Conservation (phyloP, 1,140 invertebrate genomes). For the Venturia canescens region DNA sequence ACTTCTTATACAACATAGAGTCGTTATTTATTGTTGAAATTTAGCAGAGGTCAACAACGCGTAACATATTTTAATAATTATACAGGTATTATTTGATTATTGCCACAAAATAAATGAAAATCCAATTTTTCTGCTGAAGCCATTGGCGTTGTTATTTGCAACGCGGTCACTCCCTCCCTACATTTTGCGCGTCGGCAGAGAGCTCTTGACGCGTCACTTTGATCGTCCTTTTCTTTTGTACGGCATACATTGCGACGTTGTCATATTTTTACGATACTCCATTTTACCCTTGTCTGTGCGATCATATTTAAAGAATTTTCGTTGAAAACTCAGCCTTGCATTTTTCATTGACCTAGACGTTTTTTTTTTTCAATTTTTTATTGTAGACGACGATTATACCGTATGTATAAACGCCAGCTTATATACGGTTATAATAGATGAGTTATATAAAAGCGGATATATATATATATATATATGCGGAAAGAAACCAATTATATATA, state of each 20-base stretch:
- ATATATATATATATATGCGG: no score
- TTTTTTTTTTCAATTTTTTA: no score
- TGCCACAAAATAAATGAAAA: not conserved
- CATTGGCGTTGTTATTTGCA: constrained; percentile 36
- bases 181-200: constrained; percentile 31
- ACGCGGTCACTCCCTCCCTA: constrained; percentile 40
- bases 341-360: no score
- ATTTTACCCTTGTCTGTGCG: no score
- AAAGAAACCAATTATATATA: no score
- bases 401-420: no score
- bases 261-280: constrained; percentile 41
- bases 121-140: not conserved
- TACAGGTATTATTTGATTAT: not conserved
- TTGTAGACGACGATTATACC: no score
- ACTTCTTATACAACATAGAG: no score
- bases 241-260: constrained; percentile 39
- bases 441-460: no score
- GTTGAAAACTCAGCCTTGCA: no score
- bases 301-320: no score
- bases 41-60: not conserved
- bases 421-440: no score
- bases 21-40: constrained; percentile 19
- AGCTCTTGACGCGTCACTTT: constrained; percentile 23
- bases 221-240: constrained; percentile 9
- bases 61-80: not conserved